Evolutionary conservation across 2,797 vertebrate species (phyloP), one percentile per base, ranked within the genome.

Genomic region (Anniella stebbinsi): DNA sequence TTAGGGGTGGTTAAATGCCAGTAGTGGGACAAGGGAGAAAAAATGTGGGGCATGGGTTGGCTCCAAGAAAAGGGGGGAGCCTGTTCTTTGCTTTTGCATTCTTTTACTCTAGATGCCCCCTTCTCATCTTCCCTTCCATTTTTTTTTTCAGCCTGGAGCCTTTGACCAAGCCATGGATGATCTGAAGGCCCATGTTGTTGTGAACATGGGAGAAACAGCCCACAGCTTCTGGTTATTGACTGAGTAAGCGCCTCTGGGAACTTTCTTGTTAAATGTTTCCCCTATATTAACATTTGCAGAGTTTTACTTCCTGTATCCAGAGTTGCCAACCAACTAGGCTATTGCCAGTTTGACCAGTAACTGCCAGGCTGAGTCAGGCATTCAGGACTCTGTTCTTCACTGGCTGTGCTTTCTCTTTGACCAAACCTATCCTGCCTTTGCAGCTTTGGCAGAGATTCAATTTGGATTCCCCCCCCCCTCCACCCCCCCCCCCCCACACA

Each of bases 161-260:
- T 97, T 99, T 96, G 97, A 98, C 89, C 98, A 98, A 91, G 97
- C 97, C 38, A n/a, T 97, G 81, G 97, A 98, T 92, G 97, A 99
- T 73, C 36, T 98, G 72, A 96, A 96, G 93, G 30, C 93, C 87
- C 80, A 94, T 70, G 88, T 98, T 88, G 83, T 96, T 69, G 93
- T 95, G 38, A 96, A 95, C 78, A 95, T 95, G 70, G 98, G 98
- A 84, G 98, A 98, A 92, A 96, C 3, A 6, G 30, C 98, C 93
- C 94, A 94, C 86, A 95, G 97, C 87, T 89, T 97, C 92, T 99
- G 98, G 98, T 97, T 98, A 88, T 94, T 98, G 96, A 96, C 97
- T 86, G 97, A 98, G 98, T 98, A 91, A 97, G 97, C 95, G 89
- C 15, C 41, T 54, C 13, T 66, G 21, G 48, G 45, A 1, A 70